These are phyloP conservation scores for Furcula furcula DNA, from an alignment of 2,888 invertebrate genomes.

Conservation along the genomic window DNA sequence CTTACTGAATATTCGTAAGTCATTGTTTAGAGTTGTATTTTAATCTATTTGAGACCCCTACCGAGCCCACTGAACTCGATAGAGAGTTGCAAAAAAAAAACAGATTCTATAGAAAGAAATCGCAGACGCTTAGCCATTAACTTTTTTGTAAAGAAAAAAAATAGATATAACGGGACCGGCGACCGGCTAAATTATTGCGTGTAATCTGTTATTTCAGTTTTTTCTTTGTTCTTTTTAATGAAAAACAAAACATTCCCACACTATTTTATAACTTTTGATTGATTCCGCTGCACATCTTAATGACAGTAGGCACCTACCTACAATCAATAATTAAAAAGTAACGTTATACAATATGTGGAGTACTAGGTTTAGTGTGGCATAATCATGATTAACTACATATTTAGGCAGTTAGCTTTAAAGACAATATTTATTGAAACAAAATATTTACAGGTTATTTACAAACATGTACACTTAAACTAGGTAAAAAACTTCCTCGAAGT, in stretches of 20 bases:
- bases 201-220: conserved; percentile 64
- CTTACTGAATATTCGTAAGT: too few relatives aligned
- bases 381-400: too few relatives aligned
- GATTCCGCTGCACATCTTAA: too few relatives aligned
- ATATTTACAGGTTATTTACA: too few relatives aligned
- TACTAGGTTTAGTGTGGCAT: too few relatives aligned
- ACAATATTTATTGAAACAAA: too few relatives aligned
- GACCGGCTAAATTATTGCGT: conserved; percentile 71
- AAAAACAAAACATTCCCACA: conserved; percentile 63
- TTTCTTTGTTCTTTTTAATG: conserved; percentile 51
- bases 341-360: too few relatives aligned
- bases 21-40: conserved; percentile 5
- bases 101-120: conserved; percentile 52
- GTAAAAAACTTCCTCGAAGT: too few relatives aligned
- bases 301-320: too few relatives aligned
- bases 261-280: conserved; percentile 42
- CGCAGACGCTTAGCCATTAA: conserved; percentile 73
- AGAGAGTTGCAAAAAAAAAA: conserved; percentile 50
- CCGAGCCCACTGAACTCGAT: conserved; percentile 68
- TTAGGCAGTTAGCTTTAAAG: too few relatives aligned
- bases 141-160: conserved; percentile 49
- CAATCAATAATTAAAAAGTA: too few relatives aligned
- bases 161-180: conserved; percentile 60
- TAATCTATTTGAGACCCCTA: conserved; percentile 44
- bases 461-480: too few relatives aligned